Evolutionary conservation across 2,797 vertebrate genomes (phyloP).

Genomic region (Ceryle rudis): DNA sequence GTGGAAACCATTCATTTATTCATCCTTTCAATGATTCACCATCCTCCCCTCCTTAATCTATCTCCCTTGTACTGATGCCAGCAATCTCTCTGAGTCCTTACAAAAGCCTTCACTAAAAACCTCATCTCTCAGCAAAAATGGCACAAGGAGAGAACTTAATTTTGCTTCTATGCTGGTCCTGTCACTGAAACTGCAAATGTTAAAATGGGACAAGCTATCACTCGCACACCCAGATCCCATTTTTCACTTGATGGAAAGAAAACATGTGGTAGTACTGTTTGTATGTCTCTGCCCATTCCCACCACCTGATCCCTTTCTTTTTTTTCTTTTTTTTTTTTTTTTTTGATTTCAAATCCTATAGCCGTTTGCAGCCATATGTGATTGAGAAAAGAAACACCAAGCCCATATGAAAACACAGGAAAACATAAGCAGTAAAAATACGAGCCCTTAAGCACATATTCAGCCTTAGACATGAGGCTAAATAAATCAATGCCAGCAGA

Average conservation of each 20-base stretch:
- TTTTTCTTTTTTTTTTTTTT: background rate
- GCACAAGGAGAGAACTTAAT: background rate
- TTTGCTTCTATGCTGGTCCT: background rate
- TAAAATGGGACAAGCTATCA: background rate
- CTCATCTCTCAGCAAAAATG: background rate
- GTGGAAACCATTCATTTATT: background rate
- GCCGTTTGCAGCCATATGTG: background rate
- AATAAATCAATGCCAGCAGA: background rate
- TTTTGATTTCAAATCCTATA: background rate
- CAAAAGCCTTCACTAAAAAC: background rate
- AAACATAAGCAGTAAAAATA: background rate
- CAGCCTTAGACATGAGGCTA: background rate
- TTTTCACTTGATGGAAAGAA: background rate
- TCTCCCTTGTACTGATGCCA: slow-evolving; percentile 16
- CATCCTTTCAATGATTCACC: background rate
- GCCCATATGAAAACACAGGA: background rate
- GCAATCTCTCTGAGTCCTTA: background rate
- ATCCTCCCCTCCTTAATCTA: background rate
- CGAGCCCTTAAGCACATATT: background rate
- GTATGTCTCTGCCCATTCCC: background rate
- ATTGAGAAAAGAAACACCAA: background rate
- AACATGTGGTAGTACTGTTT: background rate
- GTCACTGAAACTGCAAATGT: background rate
- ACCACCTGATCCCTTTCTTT: background rate
- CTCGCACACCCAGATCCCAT: background rate